Evolutionary conservation across 2,113 vertebrate species (phyloP).

Genomic region (Gnathonemus longibarbis): DNA sequence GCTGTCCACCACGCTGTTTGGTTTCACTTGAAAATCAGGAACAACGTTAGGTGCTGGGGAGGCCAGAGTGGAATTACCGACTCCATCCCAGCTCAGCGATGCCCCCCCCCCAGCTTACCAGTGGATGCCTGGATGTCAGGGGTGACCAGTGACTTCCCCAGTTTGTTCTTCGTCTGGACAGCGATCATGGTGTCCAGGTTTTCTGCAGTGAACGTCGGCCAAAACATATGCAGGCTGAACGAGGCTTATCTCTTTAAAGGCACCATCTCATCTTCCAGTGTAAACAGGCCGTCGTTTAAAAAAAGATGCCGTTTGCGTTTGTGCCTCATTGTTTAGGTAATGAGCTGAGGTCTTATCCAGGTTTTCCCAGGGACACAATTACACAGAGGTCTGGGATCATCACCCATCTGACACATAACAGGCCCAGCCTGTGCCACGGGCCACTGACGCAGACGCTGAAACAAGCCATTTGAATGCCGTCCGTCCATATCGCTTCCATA

Average conservation of each 20-base stretch:
- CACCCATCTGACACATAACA: background rate
- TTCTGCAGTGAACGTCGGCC: constrained; percentile 58
- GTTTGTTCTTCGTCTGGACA: constrained; percentile 88
- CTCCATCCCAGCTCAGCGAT: too few relatives aligned
- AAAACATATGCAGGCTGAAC: background rate
- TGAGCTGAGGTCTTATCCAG: background rate
- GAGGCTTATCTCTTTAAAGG: background rate
- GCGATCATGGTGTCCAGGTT: constrained; percentile 94
- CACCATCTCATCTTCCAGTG: background rate
- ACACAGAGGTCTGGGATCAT: background rate
- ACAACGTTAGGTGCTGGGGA: background rate
- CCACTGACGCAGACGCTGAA: background rate
- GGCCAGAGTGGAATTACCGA: background rate
- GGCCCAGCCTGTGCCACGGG: background rate
- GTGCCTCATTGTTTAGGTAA: background rate
- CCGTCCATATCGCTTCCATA: background rate
- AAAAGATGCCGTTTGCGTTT: background rate
- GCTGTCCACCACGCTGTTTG: constrained; percentile 80
- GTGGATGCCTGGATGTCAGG: constrained; percentile 59
- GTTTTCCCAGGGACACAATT: background rate
- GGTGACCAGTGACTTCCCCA: constrained; percentile 71
- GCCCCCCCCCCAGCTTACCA: constrained; percentile 55
- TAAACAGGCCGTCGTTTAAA: background rate
- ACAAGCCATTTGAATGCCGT: background rate
- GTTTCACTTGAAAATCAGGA: constrained; percentile 54